Conservation (phyloP, 2,113 vertebrate genomes). For the Diphyllodes magnificus region DNA sequence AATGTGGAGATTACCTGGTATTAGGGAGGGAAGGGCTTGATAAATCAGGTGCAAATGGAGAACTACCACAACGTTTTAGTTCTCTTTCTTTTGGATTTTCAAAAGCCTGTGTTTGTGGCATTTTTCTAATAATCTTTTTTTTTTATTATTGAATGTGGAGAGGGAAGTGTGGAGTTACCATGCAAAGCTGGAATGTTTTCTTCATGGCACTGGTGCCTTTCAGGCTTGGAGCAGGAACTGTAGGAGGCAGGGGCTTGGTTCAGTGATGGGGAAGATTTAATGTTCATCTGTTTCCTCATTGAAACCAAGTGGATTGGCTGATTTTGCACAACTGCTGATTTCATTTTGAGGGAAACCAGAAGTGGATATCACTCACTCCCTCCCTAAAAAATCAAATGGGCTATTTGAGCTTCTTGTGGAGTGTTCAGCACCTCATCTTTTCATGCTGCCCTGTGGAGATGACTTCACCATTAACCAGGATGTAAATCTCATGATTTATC, state of each 20-base stretch:
- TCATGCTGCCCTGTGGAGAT: background rate
- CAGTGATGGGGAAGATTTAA: background rate
- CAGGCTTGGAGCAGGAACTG: background rate
- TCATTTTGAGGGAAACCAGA: background rate
- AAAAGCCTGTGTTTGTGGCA: background rate
- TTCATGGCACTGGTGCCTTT: background rate
- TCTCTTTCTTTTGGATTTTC: background rate
- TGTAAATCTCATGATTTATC: background rate
- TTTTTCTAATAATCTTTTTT: background rate
- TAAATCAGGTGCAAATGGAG: background rate
- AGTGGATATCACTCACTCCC: accelerated
- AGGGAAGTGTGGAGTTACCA: background rate
- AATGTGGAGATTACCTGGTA: background rate
- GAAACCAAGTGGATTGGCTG: background rate
- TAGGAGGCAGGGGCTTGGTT: background rate
- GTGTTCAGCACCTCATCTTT: background rate
- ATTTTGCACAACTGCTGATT: background rate
- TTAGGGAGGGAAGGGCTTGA: too few species aligned
- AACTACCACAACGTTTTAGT: accelerated
- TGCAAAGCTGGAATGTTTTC: background rate
- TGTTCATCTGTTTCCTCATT: background rate
- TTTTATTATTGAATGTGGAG: accelerated
- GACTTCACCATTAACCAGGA: background rate
- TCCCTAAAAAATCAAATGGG: background rate
- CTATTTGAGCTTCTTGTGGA: background rate